Percentiles rank a stretch among this genome's conserved stretches.
phyloP scores from a whole-genome alignment of 2,113 vertebrate genomes.

The Danionella cerebrum region DNA sequence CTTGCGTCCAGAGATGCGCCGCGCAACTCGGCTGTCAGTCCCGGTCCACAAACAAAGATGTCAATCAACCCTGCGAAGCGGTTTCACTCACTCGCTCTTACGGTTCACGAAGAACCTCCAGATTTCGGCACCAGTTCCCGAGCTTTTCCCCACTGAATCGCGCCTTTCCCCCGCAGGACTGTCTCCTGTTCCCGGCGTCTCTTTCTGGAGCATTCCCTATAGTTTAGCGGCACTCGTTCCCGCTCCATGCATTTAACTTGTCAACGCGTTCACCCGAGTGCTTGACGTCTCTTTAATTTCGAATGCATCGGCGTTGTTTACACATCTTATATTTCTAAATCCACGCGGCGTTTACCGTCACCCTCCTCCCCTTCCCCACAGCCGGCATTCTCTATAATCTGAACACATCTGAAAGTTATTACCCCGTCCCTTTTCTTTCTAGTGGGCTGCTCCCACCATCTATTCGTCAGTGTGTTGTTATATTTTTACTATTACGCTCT shows the following conservation, averaged over 20 bases:
- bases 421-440: constrained; percentile 48
- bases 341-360: constrained; percentile 59
- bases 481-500: constrained; percentile 38
- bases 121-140: constrained; percentile 36
- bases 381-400: constrained; percentile 53
- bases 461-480: constrained; percentile 40
- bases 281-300: constrained; percentile 45
- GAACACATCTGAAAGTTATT: constrained; percentile 70
- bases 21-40: constrained; percentile 20
- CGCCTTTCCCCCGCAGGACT: constrained; percentile 35
- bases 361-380: constrained; percentile 45
- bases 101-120: constrained; percentile 39
- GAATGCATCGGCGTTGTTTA: constrained; percentile 45
- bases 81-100: constrained; percentile 47
- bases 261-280: constrained; percentile 42
- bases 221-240: constrained; percentile 43
- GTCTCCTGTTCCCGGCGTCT: constrained; percentile 38
- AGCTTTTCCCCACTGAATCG: constrained; percentile 30
- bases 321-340: constrained; percentile 64
- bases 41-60: constrained; percentile 35
- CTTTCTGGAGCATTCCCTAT: constrained; percentile 39
- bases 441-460: constrained; percentile 54
- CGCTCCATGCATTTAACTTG: constrained; percentile 36
- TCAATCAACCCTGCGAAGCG: constrained; percentile 39
- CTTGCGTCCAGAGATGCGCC: background rate